phyloP scores from a whole-genome alignment of 1,140 invertebrate genomes.

The Pentalonia nigronervosa region DNA sequence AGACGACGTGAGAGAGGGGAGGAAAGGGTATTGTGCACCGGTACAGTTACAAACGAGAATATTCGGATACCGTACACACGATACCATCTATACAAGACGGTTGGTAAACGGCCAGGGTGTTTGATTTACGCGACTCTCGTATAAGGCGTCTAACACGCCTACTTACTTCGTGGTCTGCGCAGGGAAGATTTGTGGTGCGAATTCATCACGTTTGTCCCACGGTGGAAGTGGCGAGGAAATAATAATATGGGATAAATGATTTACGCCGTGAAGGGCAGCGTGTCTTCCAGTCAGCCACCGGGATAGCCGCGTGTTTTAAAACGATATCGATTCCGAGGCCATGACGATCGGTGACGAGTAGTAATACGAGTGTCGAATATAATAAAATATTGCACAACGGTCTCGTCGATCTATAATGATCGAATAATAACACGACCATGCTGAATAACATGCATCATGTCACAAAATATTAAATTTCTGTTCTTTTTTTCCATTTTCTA shows the following conservation, averaged over 20 bases:
- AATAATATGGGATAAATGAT: background rate
- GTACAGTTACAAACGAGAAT: constrained; percentile 44
- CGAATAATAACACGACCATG: too few relatives aligned
- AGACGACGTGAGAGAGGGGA: background rate
- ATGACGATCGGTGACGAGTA: background rate
- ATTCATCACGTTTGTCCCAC: constrained; percentile 26
- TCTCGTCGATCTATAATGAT: background rate
- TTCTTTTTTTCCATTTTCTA: background rate
- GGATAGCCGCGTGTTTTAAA: background rate
- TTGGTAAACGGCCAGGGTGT: constrained; percentile 55
- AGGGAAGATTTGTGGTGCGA: constrained; percentile 52
- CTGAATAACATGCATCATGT: too few relatives aligned
- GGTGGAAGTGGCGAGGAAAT: background rate
- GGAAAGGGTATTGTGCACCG: background rate
- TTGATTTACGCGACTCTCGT: constrained; percentile 52
- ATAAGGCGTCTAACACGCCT: constrained; percentile 44
- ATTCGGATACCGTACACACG: constrained; percentile 4
- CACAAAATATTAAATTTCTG: background rate
- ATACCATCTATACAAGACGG: constrained; percentile 49
- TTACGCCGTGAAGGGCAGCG: background rate
- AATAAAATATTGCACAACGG: background rate
- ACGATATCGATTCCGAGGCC: background rate
- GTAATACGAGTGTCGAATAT: background rate
- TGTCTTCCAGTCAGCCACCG: background rate
- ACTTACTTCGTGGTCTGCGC: constrained; percentile 28